phyloP scores from a whole-genome alignment of 2,113 vertebrate genomes.

The Ardeotis arabs region DNA sequence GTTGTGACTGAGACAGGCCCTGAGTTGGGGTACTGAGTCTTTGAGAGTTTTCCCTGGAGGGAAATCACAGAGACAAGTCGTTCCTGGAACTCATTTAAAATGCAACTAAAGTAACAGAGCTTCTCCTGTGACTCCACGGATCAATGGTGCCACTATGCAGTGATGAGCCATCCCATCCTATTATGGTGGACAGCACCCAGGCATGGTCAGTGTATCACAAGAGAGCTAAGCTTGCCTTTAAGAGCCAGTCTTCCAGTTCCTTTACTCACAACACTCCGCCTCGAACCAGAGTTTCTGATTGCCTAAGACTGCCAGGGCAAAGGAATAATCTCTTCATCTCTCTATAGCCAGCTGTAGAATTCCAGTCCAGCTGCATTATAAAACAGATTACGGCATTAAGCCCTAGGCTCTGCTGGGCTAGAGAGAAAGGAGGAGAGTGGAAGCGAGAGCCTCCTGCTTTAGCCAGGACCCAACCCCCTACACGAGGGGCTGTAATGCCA shows the following conservation, averaged over 20 bases:
- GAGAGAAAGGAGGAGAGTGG: not conserved
- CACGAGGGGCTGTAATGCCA: not conserved
- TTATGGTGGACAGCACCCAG: not conserved
- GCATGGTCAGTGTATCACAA: not conserved
- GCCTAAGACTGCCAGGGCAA: not conserved
- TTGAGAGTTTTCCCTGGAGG: constrained; percentile 13
- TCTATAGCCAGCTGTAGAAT: not conserved
- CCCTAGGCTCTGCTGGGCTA: not conserved
- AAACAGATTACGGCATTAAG: not conserved
- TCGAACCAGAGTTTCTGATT: not conserved
- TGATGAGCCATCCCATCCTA: not conserved
- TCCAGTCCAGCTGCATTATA: not conserved
- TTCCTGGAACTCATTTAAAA: constrained; percentile 12
- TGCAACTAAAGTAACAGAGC: not conserved
- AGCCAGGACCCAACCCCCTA: not conserved
- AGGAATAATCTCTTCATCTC: constrained; percentile 24
- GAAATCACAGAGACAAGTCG: not conserved
- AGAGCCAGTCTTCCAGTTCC: not conserved
- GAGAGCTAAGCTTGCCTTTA: not conserved
- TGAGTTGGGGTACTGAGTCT: not conserved
- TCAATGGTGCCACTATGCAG: not conserved
- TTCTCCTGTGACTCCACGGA: not conserved
- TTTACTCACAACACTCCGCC: not conserved
- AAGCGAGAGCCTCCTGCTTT: not conserved
- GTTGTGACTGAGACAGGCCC: not conserved